Evolutionary conservation across 1,140 invertebrate species (phyloP).

Genomic region (Trachymyrmex cornetzi): DNA sequence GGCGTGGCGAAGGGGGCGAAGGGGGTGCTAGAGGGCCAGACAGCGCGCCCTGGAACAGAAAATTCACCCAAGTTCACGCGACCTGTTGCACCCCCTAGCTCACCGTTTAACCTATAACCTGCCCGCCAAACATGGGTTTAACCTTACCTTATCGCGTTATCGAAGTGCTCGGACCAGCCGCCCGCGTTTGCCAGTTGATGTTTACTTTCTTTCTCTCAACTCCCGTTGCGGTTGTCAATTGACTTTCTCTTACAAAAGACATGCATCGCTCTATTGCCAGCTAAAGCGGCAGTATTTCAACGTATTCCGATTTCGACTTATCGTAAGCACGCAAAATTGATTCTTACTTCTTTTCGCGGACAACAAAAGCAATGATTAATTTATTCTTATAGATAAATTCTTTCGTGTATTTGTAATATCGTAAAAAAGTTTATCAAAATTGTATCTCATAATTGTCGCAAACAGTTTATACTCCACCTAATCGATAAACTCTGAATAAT

Average conservation of each 20-base stretch:
- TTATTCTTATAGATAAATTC: neutral
- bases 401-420: neutral
- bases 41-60: slow-evolving; percentile 85
- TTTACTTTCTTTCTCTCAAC: slow-evolving; percentile 49
- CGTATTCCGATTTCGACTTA: neutral
- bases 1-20: slow-evolving; percentile 81
- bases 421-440: slow-evolving; percentile 1
- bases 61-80: slow-evolving; percentile 87
- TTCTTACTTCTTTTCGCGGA: neutral
- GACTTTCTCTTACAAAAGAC: slow-evolving; percentile 7
- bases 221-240: slow-evolving; percentile 21
- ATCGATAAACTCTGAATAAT: neutral
- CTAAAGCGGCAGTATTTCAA: neutral
- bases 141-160: slow-evolving; percentile 87
- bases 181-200: slow-evolving; percentile 43
- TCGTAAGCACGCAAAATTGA: neutral
- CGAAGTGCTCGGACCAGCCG: slow-evolving; percentile 79
- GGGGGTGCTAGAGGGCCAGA: slow-evolving; percentile 79
- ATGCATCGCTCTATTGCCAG: neutral
- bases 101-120: slow-evolving; percentile 87
- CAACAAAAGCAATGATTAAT: neutral
- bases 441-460: neutral
- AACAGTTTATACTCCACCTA: neutral
- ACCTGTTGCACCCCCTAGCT: slow-evolving; percentile 87
- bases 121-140: slow-evolving; percentile 87